A percentile compares a stretch with the other conserved stretches of the same genome.
Evolutionary conservation across 2,113 vertebrate genomes (phyloP).

Genomic region (Cheilinus undulatus): DNA sequence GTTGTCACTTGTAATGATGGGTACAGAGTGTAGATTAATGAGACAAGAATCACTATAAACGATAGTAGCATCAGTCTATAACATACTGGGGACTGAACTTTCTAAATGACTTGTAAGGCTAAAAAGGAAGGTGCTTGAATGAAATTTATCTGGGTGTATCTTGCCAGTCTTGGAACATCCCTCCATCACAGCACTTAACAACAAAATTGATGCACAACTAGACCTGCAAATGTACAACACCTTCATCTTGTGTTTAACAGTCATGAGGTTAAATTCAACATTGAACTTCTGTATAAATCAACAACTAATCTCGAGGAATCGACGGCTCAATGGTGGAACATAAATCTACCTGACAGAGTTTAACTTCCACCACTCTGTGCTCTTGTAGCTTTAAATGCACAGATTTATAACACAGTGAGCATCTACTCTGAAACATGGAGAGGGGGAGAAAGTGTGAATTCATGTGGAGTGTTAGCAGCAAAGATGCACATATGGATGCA

Average conservation of each 20-base stretch:
- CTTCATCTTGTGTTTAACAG: slow-evolving; percentile 10
- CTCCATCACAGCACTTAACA: background rate
- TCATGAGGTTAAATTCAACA: slow-evolving; percentile 13
- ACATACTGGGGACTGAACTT: no score
- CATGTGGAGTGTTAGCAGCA: background rate
- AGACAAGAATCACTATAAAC: no score
- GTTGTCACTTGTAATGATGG: no score
- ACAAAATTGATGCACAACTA: background rate
- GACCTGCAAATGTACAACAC: background rate
- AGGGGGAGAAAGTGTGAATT: background rate
- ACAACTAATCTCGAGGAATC: background rate
- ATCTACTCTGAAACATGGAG: slow-evolving; percentile 1
- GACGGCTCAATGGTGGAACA: background rate
- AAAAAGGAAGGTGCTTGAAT: no score
- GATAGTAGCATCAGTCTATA: no score
- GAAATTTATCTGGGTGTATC: background rate
- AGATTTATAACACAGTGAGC: slow-evolving; percentile 9
- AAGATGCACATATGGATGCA: background rate
- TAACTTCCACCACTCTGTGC: slow-evolving; percentile 11
- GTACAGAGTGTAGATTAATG: no score
- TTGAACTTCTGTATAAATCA: slow-evolving; percentile 19
- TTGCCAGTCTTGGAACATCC: background rate
- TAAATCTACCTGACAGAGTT: slow-evolving; percentile 25
- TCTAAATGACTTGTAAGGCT: no score
- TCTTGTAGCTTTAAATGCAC: slow-evolving; percentile 19